phyloP scores from a whole-genome alignment of 2,113 vertebrate species.

The Pycnonotus jocosus region DNA sequence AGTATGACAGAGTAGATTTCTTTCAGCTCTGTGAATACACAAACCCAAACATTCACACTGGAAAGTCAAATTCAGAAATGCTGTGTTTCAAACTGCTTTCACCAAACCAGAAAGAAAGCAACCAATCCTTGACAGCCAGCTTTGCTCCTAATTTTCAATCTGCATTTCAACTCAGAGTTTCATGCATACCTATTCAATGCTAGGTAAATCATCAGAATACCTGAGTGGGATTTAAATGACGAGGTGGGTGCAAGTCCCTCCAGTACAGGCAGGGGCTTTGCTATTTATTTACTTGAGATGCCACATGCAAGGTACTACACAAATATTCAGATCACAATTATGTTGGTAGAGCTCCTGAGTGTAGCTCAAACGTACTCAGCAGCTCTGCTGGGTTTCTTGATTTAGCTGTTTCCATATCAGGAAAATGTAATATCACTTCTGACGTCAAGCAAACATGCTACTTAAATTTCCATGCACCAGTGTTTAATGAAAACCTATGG shows the following conservation, averaged over 20 bases:
- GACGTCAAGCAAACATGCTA: not conserved
- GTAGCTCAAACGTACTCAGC: not conserved
- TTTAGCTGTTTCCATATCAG: not conserved
- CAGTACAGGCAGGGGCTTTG: not conserved
- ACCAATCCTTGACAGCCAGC: not conserved
- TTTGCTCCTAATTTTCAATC: not conserved
- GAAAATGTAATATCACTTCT: not conserved
- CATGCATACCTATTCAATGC: not conserved
- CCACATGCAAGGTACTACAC: not conserved
- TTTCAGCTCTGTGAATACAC: not conserved
- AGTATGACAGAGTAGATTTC: not conserved
- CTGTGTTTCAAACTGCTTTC: not conserved
- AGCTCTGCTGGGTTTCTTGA: not conserved
- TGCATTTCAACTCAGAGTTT: not conserved
- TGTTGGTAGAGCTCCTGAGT: not conserved
- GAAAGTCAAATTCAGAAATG: not conserved
- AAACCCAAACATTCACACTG: not conserved
- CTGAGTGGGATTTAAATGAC: not conserved
- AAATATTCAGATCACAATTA: not conserved
- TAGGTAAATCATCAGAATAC: not conserved
- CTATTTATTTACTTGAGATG: not conserved
- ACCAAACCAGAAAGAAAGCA: not conserved
- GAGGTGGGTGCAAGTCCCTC: not conserved
- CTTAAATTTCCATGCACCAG: not conserved
- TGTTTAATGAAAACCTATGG: not conserved